phyloP scores from a whole-genome alignment of 2,888 invertebrate genomes.

The Brenthis daphne region DNA sequence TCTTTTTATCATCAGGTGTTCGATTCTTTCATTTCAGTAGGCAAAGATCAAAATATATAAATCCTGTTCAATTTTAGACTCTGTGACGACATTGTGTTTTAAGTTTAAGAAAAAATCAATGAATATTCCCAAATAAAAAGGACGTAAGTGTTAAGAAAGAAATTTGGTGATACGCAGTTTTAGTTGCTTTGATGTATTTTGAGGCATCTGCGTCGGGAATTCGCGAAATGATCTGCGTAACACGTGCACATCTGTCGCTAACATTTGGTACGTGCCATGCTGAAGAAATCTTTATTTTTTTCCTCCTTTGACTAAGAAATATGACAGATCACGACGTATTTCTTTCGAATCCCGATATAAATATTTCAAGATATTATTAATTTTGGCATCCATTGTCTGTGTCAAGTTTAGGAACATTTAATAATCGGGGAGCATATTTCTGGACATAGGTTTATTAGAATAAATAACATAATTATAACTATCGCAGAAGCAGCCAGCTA shows the following conservation, averaged over 20 bases:
- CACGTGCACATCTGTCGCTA: constrained; percentile 67
- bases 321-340: constrained; percentile 17
- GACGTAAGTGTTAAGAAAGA: neutral
- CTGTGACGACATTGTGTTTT: neutral
- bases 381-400: too few species aligned
- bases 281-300: constrained; percentile 49
- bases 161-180: constrained; percentile 7
- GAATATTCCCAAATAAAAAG: neutral
- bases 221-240: constrained; percentile 65
- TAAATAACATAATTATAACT: too few species aligned
- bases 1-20: constrained; percentile 42
- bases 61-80: neutral
- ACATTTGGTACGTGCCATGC: constrained; percentile 76
- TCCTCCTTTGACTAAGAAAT: constrained; percentile 14
- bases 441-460: too few species aligned
- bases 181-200: constrained; percentile 2
- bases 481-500: too few species aligned
- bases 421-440: too few species aligned
- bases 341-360: neutral
- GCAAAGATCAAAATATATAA: neutral
- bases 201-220: constrained; percentile 51
- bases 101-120: too few species aligned
- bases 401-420: too few species aligned
- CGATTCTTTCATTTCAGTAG: neutral
- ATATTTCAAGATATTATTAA: too few species aligned